These are phyloP conservation scores for Scaptodrosophila lebanonensis DNA, from an alignment of 1,140 invertebrate genomes.

Conservation along the genomic window DNA sequence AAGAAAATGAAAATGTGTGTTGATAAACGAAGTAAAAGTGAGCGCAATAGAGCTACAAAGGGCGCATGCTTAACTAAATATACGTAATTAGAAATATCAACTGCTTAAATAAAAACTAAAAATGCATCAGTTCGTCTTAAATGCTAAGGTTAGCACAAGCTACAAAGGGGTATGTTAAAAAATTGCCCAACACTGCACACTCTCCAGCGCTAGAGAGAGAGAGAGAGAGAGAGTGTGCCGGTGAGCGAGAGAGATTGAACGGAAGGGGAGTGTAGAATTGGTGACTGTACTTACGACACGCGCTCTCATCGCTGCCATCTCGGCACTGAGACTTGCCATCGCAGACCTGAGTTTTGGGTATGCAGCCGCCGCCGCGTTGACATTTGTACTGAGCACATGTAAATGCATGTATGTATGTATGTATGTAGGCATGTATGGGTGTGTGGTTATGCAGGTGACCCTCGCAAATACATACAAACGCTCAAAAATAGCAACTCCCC, in stretches of 20 bases:
- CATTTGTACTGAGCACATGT: conserved; percentile 67
- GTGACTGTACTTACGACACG: conserved; percentile 79
- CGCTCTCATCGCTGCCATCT: conserved; percentile 85
- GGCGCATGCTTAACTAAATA: too few relatives aligned
- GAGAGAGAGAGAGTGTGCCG: background rate
- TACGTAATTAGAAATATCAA: too few relatives aligned
- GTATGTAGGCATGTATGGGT: conserved; percentile 5
- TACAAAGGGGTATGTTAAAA: too few relatives aligned
- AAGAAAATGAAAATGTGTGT: too few relatives aligned
- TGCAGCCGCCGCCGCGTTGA: conserved; percentile 77
- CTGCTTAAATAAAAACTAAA: too few relatives aligned
- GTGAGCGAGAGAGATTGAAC: background rate
- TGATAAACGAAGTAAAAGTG: conserved; percentile 39
- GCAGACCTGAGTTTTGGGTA: conserved; percentile 80
- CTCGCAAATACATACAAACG: too few relatives aligned
- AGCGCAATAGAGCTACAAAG: too few relatives aligned
- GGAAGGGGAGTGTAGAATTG: too few relatives aligned
- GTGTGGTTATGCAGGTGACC: too few relatives aligned
- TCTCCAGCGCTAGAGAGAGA: background rate
- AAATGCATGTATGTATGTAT: conserved; percentile 27
- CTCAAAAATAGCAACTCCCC: too few relatives aligned
- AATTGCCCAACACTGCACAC: background rate
- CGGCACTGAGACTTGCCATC: conserved; percentile 84
- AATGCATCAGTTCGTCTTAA: too few relatives aligned
- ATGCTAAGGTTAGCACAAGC: too few relatives aligned